Conservation (phyloP, 2,888 invertebrate species). For the Phengaris alcon region DNA sequence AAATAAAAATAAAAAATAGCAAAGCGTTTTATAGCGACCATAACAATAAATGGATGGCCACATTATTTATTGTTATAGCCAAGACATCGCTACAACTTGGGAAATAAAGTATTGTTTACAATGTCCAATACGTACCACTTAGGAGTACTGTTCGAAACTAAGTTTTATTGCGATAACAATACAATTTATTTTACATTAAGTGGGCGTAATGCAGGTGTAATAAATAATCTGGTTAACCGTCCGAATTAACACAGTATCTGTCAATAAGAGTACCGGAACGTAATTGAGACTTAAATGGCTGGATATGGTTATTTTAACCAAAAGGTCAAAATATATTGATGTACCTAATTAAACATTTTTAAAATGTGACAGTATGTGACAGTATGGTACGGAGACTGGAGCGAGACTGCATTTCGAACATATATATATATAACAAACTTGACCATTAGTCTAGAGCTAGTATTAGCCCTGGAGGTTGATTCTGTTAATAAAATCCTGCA, state of each 20-base stretch:
- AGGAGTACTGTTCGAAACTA: slow-evolving; percentile 10
- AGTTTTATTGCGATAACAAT: slow-evolving; percentile 20
- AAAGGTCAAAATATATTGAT: too few species aligned
- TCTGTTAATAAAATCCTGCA: too few species aligned
- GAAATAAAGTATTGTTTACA: slow-evolving; percentile 32
- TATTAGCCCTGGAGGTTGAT: too few species aligned
- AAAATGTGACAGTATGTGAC: too few species aligned
- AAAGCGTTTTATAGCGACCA: slow-evolving; percentile 29
- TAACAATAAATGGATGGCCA: slow-evolving; percentile 29
- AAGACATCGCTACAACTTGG: slow-evolving; percentile 29
- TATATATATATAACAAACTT: too few species aligned
- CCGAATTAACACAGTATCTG: slow-evolving; percentile 16
- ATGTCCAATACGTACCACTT: slow-evolving; percentile 29
- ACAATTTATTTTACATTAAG: not conserved
- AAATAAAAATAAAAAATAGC: slow-evolving; percentile 24
- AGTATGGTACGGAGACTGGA: too few species aligned
- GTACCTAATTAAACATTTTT: too few species aligned
- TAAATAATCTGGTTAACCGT: slow-evolving; percentile 16
- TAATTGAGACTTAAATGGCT: not conserved
- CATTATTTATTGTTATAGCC: slow-evolving; percentile 31
- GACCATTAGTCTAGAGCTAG: too few species aligned
- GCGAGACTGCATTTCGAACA: too few species aligned
- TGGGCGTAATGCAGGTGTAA: slow-evolving; percentile 16
- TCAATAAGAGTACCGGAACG: slow-evolving; percentile 1
- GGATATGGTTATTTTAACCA: not conserved